Evolutionary conservation across 2,888 invertebrate genomes (phyloP), one percentile per base, ranked within the genome.

Genomic region (Troilus luridus): DNA sequence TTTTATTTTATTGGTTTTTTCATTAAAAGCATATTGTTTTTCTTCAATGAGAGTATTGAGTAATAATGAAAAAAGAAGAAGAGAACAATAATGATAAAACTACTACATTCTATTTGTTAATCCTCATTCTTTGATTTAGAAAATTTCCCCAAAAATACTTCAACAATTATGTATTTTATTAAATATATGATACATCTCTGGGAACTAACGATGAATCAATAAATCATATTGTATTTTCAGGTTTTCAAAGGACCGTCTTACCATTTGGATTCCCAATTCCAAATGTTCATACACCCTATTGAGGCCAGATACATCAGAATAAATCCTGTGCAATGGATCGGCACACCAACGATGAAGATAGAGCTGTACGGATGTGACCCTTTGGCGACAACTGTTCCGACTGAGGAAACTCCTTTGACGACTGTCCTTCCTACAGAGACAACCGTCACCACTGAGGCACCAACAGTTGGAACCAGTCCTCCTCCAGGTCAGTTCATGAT

Each of bases 271-370:
- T 95, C 96, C 0, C 94, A 96, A 0, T 95, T 95, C 93, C 96
- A 97, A 93, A 95, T 96, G 93, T 96, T 98, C 92, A 94, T 95
- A 54, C 94, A 95, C 8, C 97, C 98, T 0, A 95, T 98, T 89
- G 97, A 97, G 94, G 97, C 98, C 0, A 96, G 95, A 93, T 95
- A 96, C 54, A 93, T 98, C 14, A 95, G 97, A 91, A 95, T 98
- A 91, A 95, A 95, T 92, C 98, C 98, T 0, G 94, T 96, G 58
- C 96, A 97, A 7, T 98, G 97, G 97, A 95, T 97, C 93, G 95
- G 95, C 9, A 95, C 94, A 19, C 96, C 96, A 77, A 95, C 96
- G 0, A 94, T 98, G 92, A 95, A 96, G 91, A 95, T 97, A 59
- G 97, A 98, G 93, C 93, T 98, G 14, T 95, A 98, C 77, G 97